phyloP scores from a whole-genome alignment of 2,888 invertebrate species.

The Drosophila maculinotata region DNA sequence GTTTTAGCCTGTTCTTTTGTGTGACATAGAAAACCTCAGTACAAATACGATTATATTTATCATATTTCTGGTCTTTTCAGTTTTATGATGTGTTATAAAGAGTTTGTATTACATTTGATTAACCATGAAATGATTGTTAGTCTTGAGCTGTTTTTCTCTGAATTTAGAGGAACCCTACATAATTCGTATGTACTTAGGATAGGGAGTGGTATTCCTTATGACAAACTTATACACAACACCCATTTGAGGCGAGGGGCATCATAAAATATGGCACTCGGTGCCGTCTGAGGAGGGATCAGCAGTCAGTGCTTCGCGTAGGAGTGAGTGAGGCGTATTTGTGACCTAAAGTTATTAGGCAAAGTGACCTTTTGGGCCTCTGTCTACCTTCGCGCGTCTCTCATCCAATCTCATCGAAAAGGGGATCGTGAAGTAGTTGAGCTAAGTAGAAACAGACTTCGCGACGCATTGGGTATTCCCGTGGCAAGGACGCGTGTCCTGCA shows the following conservation, averaged over 20 bases:
- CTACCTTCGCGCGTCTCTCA: too few species aligned
- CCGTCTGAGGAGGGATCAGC: conserved; percentile 49
- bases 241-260: conserved; percentile 24
- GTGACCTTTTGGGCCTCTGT: conserved; percentile 61
- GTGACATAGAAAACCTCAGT: too few species aligned
- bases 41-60: too few species aligned
- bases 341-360: conserved; percentile 77
- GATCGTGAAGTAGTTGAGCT: conserved; percentile 40
- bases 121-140: neutral
- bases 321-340: conserved; percentile 76
- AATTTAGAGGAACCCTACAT: neutral
- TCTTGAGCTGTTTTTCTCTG: conserved; percentile 5
- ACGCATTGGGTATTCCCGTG: conserved; percentile 52
- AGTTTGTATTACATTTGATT: neutral
- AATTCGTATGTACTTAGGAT: neutral
- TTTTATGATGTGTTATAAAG: neutral
- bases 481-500: conserved; percentile 70
- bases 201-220: conserved; percentile 38
- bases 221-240: conserved; percentile 48
- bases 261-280: conserved; percentile 32
- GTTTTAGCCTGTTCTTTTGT: too few species aligned
- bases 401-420: too few species aligned
- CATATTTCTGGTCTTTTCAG: neutral
- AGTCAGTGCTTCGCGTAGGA: conserved; percentile 74
- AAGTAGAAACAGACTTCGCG: conserved; percentile 70